Base-by-base conservation (phyloP, 2,113 vertebrate genomes). In the Colius striatus region DNA sequence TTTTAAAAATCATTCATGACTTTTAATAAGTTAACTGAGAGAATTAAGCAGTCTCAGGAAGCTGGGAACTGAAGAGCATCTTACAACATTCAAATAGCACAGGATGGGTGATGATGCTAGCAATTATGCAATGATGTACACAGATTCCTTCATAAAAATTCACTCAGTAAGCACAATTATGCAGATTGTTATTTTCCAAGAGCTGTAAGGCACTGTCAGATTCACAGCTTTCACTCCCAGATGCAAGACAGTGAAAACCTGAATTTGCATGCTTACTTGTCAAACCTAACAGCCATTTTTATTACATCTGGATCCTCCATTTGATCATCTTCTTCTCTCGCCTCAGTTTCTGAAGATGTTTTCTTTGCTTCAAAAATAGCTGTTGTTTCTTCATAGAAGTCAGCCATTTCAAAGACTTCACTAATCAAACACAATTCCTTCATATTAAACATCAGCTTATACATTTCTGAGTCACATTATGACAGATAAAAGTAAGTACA, bases 241-340 rank as follows among this genome's bases (percentile, higher is more conserved):
- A 87, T 45, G 17, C 14, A 71, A 68, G 41, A 75, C 0, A 51
- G 15, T n/a, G 8, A 61, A 57, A 66, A 78, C 75, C 2, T 36
- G 61, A 29, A 80, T 71, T 61, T 57, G 38, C 10, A 48, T 66
- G 90, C 98, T 92, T 95, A 99, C 99, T 99, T 98, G 91, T 99
- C 98, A 97, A 99, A 99, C 82, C 96, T 98, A 87, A 99, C 96
- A 10, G 99, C 97, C 98, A 99, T 98, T 81, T 98, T 98, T 96
- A 98, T 97, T 90, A 98, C 93, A 79, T 98, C 98, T 48, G 98
- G 96, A 6, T 99, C 98, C 81, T 98, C 96, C 29, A 89, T 34
- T 17, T 97, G 97, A 3, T 95, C 95, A 32, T 95, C 95, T 2
- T 90, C 72, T 54, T 77, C 90, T 75, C 95, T 96, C 30, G 43